Evolutionary conservation across 2,797 vertebrate species (phyloP), one percentile per base, ranked within the genome.

Genomic region (Staurois parvus): DNA sequence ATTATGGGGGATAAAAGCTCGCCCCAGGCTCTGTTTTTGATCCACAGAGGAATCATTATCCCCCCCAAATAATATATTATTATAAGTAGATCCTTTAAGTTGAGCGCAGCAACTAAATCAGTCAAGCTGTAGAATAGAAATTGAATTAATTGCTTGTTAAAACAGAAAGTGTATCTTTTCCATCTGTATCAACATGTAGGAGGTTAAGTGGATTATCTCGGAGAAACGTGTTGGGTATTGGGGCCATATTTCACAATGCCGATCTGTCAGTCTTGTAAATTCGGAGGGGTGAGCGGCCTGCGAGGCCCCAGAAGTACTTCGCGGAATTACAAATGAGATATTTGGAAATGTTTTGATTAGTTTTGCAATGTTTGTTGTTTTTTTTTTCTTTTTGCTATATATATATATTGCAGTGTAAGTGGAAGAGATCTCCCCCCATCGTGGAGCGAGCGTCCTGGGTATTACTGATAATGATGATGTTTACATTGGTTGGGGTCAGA

Each of bases 181-280:
- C 69, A 72, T 92, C 89, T 92, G 89, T 89, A 88, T 94, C 91
- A 94, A 92, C 90, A 93, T 90, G 89, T 89, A 48, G n/a, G 32
- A 84, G 90, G 85, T 62, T 67, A 87, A 86, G 83, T 12, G 28
- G 76, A 42, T 84, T 89, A 86, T 88, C 76, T 85, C 83, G 85
- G 45, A 89, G 89, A 79, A 85, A 83, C 77, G 81, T 87, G 37
- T 40, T 88, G 90, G 26, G 24, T n/a, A 75, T 40, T 42, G n/a
- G 42, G 72, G 56, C 26, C 13, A 30, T 66, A 66, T 40, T 40
- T 64, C 56, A 30, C 15, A 29, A 30, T 1, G 21, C 7, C 52
- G 76, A 79, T 28, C 76, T 78, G 76, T 67, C 37, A 68, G 76
- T 64, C 59, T 34, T 12, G 6, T 21, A 48, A 30, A 30, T n/a